A percentile compares a stretch with the other conserved stretches of the same genome.
These are phyloP conservation scores for Apoderus coryli DNA, from an alignment of 2,888 invertebrate genomes.

Conservation along the genomic window DNA sequence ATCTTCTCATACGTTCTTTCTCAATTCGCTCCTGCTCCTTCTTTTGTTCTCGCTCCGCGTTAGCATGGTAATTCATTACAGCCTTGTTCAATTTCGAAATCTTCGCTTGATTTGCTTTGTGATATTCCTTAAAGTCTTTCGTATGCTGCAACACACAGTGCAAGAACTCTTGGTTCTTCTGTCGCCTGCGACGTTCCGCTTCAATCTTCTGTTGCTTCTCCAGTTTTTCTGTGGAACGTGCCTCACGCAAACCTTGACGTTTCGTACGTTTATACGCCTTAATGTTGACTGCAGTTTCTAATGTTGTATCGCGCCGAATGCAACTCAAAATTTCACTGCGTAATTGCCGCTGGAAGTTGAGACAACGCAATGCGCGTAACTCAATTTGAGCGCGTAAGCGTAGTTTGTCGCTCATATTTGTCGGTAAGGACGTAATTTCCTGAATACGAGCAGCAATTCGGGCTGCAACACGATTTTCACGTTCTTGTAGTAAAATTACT, in stretches of 20 bases:
- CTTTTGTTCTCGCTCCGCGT: conserved; percentile 97
- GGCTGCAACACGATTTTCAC: conserved; percentile 87
- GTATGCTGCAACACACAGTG: conserved; percentile 92
- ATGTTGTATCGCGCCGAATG: conserved; percentile 84
- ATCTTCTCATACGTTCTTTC: conserved; percentile 92
- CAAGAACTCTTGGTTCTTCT: conserved; percentile 97
- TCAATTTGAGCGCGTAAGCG: conserved; percentile 91
- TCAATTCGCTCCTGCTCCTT: conserved; percentile 98
- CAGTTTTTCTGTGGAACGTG: conserved; percentile 92
- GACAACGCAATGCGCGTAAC: conserved; percentile 76
- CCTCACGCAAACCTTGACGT: conserved; percentile 78
- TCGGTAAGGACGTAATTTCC: conserved; percentile 70
- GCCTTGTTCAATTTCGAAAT: conserved; percentile 87
- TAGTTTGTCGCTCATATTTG: conserved; percentile 82
- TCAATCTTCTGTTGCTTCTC: conserved; percentile 99
- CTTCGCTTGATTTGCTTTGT: conserved; percentile 77
- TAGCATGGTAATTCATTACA: conserved; percentile 92
- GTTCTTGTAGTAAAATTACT: conserved; percentile 77
- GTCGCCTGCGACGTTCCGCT: conserved; percentile 89
- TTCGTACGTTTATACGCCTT: conserved; percentile 90
- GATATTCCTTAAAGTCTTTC: conserved; percentile 96
- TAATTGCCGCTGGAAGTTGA: conserved; percentile 92
- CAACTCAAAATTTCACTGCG: conserved; percentile 74
- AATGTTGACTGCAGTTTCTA: conserved; percentile 95
- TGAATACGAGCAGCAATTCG: conserved; percentile 86